Evolutionary conservation across 2,113 vertebrate species (phyloP).

Genomic region (Percopsis transmontana): DNA sequence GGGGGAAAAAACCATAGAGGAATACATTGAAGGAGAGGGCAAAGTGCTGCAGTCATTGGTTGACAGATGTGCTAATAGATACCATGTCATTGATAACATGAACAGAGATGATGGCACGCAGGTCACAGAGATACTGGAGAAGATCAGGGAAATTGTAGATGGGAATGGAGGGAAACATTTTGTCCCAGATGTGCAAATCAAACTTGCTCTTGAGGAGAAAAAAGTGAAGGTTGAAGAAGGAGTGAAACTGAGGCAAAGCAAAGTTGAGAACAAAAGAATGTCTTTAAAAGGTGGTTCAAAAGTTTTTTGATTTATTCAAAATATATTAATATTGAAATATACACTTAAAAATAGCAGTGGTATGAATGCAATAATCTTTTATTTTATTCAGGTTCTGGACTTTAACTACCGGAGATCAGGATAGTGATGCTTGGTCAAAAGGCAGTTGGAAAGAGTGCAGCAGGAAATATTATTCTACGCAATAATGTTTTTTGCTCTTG

Average conservation of each 20-base stretch:
- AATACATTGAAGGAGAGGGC: conserved; percentile 52
- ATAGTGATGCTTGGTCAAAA: conserved; percentile 50
- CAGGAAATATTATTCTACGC: conserved; percentile 44
- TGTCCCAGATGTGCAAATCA: conserved; percentile 29
- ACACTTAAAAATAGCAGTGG: background rate
- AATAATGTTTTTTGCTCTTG: conserved; percentile 23
- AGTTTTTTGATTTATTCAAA: too few species aligned
- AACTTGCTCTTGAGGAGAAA: conserved; percentile 8
- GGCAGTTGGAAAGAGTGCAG: conserved; percentile 45
- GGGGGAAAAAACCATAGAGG: conserved; percentile 30
- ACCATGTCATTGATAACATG: conserved; percentile 54
- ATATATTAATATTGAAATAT: too few species aligned
- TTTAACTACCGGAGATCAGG: conserved; percentile 24
- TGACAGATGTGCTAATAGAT: conserved; percentile 55
- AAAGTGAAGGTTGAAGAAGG: conserved; percentile 12
- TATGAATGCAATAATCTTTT: background rate
- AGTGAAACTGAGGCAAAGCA: conserved; percentile 27
- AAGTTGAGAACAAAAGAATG: conserved; percentile 3
- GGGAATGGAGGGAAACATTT: conserved; percentile 25
- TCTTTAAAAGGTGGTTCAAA: conserved; percentile 23
- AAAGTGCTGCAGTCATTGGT: conserved; percentile 36
- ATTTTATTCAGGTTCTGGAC: conserved; percentile 23
- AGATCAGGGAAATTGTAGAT: conserved; percentile 34
- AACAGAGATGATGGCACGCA: conserved; percentile 34
- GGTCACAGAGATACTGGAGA: conserved; percentile 49